phyloP scores from a whole-genome alignment of 2,113 vertebrate genomes.

The Drymodes brunneopygia region DNA sequence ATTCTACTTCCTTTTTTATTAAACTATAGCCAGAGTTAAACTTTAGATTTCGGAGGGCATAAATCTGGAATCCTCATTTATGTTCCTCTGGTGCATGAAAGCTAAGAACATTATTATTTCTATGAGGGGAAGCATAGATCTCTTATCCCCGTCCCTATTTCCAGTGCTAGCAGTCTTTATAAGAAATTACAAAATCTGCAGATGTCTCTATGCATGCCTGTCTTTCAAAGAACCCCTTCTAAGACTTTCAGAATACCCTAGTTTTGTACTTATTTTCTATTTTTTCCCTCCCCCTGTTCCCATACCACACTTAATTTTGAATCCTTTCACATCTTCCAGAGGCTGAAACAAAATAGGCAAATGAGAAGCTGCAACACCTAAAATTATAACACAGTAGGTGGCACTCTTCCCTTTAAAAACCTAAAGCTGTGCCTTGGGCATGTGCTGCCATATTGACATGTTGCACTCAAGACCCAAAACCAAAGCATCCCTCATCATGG shows the following conservation, averaged over 20 bases:
- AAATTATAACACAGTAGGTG: conserved; percentile 29
- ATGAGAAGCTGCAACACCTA: not conserved
- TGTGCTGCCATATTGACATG: not conserved
- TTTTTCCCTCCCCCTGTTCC: not conserved
- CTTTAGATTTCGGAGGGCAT: not conserved
- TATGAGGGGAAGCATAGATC: not conserved
- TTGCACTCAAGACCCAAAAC: not conserved
- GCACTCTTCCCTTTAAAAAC: conserved; percentile 45
- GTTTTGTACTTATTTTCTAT: not conserved
- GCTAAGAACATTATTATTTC: not conserved
- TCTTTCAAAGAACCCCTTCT: not conserved
- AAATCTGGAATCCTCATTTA: not conserved
- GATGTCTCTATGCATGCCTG: not conserved
- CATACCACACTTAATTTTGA: not conserved
- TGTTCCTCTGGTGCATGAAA: not conserved
- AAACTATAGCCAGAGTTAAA: not conserved
- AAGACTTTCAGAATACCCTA: not conserved
- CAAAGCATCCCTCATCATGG: not conserved
- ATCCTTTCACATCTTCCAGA: not conserved
- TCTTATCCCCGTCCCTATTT: not conserved
- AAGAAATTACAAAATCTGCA: not conserved
- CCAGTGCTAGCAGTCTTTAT: not conserved
- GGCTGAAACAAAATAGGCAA: not conserved
- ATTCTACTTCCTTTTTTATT: not conserved
- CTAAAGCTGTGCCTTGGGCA: not conserved